phyloP scores from a whole-genome alignment of 2,113 vertebrate genomes.

The Anoura caudifer region DNA sequence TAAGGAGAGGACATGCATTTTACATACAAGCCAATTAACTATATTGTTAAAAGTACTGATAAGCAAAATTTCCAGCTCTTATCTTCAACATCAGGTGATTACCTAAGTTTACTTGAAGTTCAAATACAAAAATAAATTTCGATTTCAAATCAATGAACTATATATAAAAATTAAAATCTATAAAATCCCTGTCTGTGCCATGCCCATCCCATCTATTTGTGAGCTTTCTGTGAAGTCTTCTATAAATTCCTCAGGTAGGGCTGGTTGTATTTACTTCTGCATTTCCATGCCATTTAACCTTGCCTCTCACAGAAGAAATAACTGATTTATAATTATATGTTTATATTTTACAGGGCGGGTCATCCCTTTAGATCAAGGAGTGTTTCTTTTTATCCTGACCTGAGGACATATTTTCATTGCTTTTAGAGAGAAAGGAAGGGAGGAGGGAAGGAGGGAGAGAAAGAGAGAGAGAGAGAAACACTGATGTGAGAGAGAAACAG shows the following conservation, averaged over 20 bases:
- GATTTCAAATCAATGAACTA: background rate
- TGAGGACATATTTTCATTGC: no score
- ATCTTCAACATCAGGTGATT: background rate
- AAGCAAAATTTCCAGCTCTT: background rate
- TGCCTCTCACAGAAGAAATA: background rate
- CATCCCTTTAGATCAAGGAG: background rate
- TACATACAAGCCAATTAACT: background rate
- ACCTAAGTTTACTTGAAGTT: background rate
- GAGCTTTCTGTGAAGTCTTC: background rate
- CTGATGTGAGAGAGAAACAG: no score
- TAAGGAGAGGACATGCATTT: background rate
- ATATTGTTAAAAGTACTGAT: conserved; percentile 9
- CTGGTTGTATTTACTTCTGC: background rate
- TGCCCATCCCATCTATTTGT: background rate
- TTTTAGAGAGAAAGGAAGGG: no score
- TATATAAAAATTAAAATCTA: background rate
- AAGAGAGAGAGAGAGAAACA: no score
- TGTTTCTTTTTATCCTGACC: background rate
- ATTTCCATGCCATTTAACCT: background rate
- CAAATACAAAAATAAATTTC: conserved; percentile 36
- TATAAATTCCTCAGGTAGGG: background rate
- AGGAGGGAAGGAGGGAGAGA: no score
- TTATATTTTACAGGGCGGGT: background rate
- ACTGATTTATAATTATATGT: background rate
- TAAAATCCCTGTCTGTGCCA: background rate